Percentiles rank a stretch among this genome's conserved stretches.
phyloP scores from a whole-genome alignment of 2,888 invertebrate genomes.

The Dioctria rufipes region DNA sequence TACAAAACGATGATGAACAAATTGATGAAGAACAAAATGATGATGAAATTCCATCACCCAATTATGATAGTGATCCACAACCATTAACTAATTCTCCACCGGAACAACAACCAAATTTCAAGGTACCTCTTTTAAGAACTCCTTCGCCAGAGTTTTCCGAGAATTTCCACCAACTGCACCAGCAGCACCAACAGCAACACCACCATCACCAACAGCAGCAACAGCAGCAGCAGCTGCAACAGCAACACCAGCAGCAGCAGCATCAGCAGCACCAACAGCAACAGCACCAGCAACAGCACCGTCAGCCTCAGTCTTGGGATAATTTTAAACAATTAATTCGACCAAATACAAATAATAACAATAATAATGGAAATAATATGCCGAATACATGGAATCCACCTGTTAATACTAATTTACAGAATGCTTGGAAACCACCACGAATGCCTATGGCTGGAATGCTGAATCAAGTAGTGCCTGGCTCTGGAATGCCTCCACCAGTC shows the following conservation, averaged over 20 bases:
- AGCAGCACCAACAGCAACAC: slow-evolving; percentile 25
- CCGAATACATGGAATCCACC: slow-evolving; percentile 25
- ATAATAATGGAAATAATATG: not conserved
- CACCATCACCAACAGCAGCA: not conserved
- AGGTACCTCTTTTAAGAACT: slow-evolving; percentile 66
- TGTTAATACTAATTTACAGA: slow-evolving; percentile 24
- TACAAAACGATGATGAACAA: not conserved
- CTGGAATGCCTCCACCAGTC: not conserved
- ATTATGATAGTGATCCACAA: slow-evolving; percentile 5
- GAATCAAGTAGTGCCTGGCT: not conserved
- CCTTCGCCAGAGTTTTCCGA: slow-evolving; percentile 51
- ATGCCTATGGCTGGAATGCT: slow-evolving; percentile 14
- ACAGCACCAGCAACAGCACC: slow-evolving; percentile 25
- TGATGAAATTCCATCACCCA: not conserved
- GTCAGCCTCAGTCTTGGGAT: slow-evolving; percentile 6
- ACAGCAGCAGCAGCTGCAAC: too few species aligned
- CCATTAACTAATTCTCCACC: slow-evolving; percentile 2
- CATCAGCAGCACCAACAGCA: slow-evolving; percentile 23
- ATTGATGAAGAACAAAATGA: not conserved
- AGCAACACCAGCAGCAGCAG: too few species aligned
- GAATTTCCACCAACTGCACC: not conserved
- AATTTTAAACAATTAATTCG: slow-evolving; percentile 10
- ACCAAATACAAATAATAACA: slow-evolving; percentile 2
- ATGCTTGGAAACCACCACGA: slow-evolving; percentile 34
- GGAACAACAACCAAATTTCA: slow-evolving; percentile 54